Percentiles rank a stretch among this genome's conserved stretches.
Evolutionary conservation across 2,797 vertebrate genomes (phyloP).

Genomic region (Rhinella marina): DNA sequence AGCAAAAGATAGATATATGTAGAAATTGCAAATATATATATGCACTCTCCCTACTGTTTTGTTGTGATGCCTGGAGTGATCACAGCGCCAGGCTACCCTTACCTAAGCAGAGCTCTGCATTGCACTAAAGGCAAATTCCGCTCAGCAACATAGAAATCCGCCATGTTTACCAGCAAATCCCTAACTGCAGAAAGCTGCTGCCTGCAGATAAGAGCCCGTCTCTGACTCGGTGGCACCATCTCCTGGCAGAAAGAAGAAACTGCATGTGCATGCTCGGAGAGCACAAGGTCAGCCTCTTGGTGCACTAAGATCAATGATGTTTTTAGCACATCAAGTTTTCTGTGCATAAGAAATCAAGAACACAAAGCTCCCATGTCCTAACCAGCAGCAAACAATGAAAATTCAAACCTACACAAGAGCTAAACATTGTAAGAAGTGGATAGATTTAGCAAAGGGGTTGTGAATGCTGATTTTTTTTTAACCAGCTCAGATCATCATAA

Average conservation of each 20-base stretch:
- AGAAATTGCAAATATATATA: neutral
- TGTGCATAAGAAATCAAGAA: neutral
- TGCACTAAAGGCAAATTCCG: slow-evolving; percentile 45
- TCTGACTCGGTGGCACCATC: slow-evolving; percentile 31
- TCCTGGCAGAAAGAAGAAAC: neutral
- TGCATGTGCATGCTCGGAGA: neutral
- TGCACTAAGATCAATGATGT: neutral
- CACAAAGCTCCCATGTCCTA: neutral
- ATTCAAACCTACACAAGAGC: neutral
- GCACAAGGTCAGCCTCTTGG: neutral
- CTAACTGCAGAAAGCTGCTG: slow-evolving; percentile 40
- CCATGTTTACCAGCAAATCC: slow-evolving; percentile 42
- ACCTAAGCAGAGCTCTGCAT: slow-evolving; percentile 41
- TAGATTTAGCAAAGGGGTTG: no score
- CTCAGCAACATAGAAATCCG: slow-evolving; percentile 37
- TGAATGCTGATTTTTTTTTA: no score
- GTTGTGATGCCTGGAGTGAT: neutral
- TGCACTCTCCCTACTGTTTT: neutral
- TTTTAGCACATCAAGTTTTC: neutral
- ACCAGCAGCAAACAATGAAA: neutral
- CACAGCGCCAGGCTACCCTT: neutral
- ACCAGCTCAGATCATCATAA: no score
- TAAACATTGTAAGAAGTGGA: no score
- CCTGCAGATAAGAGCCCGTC: slow-evolving; percentile 17
- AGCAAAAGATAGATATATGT: neutral